Base-by-base conservation (phyloP, 1,140 invertebrate species). In the Amyelois transitella region DNA sequence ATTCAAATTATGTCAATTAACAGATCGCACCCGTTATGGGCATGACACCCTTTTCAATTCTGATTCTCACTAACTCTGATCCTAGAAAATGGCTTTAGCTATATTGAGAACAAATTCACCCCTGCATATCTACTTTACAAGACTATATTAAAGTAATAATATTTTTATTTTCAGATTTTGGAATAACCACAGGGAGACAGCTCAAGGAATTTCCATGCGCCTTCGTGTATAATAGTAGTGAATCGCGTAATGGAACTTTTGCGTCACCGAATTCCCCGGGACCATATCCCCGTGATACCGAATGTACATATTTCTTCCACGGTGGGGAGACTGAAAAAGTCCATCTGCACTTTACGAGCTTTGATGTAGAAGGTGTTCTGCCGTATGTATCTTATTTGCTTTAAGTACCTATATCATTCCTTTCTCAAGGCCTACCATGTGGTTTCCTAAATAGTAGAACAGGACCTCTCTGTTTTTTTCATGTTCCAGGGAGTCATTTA, bases 241-340 rank as follows among this genome's bases (percentile, higher is more conserved):
- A 93, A 64, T 91, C 92, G 6, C 90, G 89, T 59, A 94, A 93
- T 71, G 97, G 97, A 10, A 94, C 94, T 17, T 96, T 99, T 76
- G 92, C 94, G 45, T 97, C 95, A 5, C 96, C 97, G 0, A 99
- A 99, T 88, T 97, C 95, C 75, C 97, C 97, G 0, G 97, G 97
- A 6, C 92, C 92, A 21, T 98, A 98, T 88, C 96, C 97, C 0
- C 90, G 96, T 58, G 94, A 97, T 77, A 96, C 96, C 0, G 96
- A 97, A 77, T 98, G 97, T 77, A 95, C 98, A 88, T 99, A 98
- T 81, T 96, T 96, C 80, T 98, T 99, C 85, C 92, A 97, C 74
- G 97, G 96, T 10, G 91, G 91, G 18, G 88, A 89, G 48, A 92
- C 93, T 52, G 96, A 98, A 75, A 93, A 93, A 64, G 93, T 98